These are phyloP conservation scores for Leucophenga montana DNA, from an alignment of 2,888 invertebrate species.

Conservation along the genomic window DNA sequence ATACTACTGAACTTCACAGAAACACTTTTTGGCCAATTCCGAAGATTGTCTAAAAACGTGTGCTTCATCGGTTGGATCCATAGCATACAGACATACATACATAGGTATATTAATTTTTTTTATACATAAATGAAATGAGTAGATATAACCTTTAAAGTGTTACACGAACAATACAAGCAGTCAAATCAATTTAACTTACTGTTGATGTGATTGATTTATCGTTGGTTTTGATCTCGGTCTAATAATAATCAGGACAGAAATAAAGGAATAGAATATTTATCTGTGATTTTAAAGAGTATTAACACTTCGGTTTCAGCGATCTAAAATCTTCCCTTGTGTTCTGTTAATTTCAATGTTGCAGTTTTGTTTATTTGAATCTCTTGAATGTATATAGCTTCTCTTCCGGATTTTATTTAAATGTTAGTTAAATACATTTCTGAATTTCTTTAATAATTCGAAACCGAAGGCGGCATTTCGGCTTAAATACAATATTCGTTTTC, in stretches of 20 bases:
- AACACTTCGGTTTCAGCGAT: too few relatives aligned
- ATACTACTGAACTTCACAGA: too few relatives aligned
- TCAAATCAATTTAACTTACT: constrained; percentile 44
- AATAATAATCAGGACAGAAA: background rate
- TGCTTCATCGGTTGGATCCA: too few relatives aligned
- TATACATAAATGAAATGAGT: too few relatives aligned
- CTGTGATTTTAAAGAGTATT: background rate
- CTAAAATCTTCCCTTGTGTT: too few relatives aligned
- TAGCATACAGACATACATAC: too few relatives aligned
- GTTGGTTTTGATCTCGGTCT: background rate
- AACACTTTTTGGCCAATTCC: too few relatives aligned
- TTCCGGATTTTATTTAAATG: background rate
- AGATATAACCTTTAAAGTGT: background rate
- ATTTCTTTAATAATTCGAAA: background rate
- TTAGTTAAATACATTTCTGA: constrained; percentile 17
- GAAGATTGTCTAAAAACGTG: too few relatives aligned
- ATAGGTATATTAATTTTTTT: too few relatives aligned
- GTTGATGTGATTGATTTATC: constrained; percentile 35
- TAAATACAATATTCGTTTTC: constrained; percentile 22
- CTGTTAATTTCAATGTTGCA: constrained; percentile 33
- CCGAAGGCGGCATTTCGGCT: too few relatives aligned
- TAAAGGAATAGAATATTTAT: too few relatives aligned
- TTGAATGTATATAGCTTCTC: constrained; percentile 33
- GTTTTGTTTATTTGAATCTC: constrained; percentile 41
- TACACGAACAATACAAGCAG: constrained; percentile 40